phyloP scores from a whole-genome alignment of 1,140 invertebrate genomes.

The Panulirus ornatus region DNA sequence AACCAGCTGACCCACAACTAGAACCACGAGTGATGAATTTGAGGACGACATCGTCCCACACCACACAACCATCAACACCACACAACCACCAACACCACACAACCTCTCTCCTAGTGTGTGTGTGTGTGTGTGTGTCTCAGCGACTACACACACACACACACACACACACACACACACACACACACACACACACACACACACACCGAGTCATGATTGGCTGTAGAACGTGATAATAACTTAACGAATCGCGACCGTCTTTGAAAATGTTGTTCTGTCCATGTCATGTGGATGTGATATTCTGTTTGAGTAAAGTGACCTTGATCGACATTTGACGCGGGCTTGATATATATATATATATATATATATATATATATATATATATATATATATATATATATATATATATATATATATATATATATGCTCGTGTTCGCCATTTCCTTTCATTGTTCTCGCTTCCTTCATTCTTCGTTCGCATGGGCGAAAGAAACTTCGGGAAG shows the following conservation, averaged over 20 bases:
- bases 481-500: neutral
- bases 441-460: neutral
- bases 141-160: slow-evolving; percentile 12
- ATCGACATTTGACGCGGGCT: too few relatives aligned
- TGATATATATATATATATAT: slow-evolving; percentile 13
- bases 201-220: too few relatives aligned
- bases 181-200: too few relatives aligned
- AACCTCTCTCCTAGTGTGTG: neutral
- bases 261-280: too few relatives aligned
- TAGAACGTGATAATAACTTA: too few relatives aligned
- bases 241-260: too few relatives aligned
- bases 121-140: neutral
- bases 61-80: too few relatives aligned
- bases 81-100: neutral
- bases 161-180: slow-evolving; percentile 36
- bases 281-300: too few relatives aligned
- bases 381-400: neutral
- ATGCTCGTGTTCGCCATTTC: neutral
- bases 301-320: too few relatives aligned
- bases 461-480: neutral
- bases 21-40: too few relatives aligned
- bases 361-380: slow-evolving; percentile 7
- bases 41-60: neutral
- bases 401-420: too few relatives aligned
- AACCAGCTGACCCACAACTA: too few relatives aligned